Evolutionary conservation across 2,113 vertebrate species (phyloP).

Genomic region (Naja naja): DNA sequence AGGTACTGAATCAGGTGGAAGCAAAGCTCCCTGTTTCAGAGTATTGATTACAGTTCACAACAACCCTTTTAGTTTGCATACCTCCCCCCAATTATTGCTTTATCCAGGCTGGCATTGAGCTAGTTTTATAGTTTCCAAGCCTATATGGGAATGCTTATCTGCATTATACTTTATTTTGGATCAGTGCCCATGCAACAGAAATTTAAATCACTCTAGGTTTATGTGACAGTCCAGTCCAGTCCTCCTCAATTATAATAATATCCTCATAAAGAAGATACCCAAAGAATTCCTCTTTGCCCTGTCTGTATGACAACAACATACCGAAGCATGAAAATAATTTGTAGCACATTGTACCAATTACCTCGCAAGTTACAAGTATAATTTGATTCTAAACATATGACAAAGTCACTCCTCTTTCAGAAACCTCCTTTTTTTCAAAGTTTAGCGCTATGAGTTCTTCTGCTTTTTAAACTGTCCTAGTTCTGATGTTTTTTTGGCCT

Average conservation of each 20-base stretch:
- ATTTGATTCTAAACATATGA: conserved; percentile 23
- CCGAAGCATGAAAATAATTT: conserved; percentile 11
- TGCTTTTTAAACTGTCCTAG: conserved; percentile 18
- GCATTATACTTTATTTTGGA: not conserved
- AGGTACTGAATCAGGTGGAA: not conserved
- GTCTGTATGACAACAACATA: not conserved
- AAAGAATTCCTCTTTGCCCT: not conserved
- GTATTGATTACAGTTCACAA: not conserved
- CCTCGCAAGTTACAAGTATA: not conserved
- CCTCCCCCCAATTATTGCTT: not conserved
- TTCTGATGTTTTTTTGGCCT: not conserved
- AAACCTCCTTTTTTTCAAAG: not conserved
- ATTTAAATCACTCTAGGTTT: not conserved
- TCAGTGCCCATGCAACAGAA: not conserved
- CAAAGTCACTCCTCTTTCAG: not conserved
- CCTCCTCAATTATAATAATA: not conserved
- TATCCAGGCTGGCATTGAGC: not conserved
- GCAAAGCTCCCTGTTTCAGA: not conserved
- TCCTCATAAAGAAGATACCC: not conserved
- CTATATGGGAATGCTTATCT: not conserved
- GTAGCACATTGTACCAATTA: not conserved
- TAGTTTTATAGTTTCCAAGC: not conserved
- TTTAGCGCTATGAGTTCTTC: conserved; percentile 5
- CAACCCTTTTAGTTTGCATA: not conserved
- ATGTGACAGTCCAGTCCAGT: not conserved